Percentiles rank a stretch among this genome's conserved stretches.
Evolutionary conservation across 2,113 vertebrate genomes (phyloP).

Genomic region (Pagrus major): DNA sequence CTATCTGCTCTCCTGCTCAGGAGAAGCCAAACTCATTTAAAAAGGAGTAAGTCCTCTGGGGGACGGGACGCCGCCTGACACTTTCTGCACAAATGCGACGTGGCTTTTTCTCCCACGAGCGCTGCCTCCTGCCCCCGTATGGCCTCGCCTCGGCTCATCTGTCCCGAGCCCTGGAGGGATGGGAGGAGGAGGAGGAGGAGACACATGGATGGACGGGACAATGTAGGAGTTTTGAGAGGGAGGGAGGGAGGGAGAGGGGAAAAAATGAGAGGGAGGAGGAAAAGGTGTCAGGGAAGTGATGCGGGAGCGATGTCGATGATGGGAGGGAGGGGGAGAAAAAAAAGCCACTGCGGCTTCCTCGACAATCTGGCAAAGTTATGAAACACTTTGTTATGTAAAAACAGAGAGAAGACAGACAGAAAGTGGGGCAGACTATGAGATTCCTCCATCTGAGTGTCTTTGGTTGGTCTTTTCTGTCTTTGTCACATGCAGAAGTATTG

Average conservation of each 20-base stretch:
- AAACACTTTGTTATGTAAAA: constrained; percentile 78
- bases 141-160: constrained; percentile 43
- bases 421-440: constrained; percentile 55
- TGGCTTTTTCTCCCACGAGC: constrained; percentile 58
- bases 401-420: not conserved
- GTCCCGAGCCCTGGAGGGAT: not conserved
- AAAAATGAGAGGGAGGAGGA: not conserved
- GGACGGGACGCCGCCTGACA: constrained; percentile 33
- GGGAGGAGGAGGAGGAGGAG: constrained; percentile 1
- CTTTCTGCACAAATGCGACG: constrained; percentile 57
- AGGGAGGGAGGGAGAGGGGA: not conserved
- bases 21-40: constrained; percentile 43
- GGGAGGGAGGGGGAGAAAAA: not conserved
- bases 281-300: constrained; percentile 31
- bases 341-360: constrained; percentile 41
- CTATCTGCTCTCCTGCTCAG: constrained; percentile 19
- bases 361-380: constrained; percentile 77
- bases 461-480: not conserved
- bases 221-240: not conserved
- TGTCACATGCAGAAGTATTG: not conserved
- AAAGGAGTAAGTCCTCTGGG: constrained; percentile 16
- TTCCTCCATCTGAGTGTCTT: constrained; percentile 19
- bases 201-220: constrained; percentile 23
- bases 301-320: constrained; percentile 22
- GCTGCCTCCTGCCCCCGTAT: constrained; percentile 55